phyloP scores from a whole-genome alignment of 2,113 vertebrate genomes.

The human (Homo sapiens) region DNA sequence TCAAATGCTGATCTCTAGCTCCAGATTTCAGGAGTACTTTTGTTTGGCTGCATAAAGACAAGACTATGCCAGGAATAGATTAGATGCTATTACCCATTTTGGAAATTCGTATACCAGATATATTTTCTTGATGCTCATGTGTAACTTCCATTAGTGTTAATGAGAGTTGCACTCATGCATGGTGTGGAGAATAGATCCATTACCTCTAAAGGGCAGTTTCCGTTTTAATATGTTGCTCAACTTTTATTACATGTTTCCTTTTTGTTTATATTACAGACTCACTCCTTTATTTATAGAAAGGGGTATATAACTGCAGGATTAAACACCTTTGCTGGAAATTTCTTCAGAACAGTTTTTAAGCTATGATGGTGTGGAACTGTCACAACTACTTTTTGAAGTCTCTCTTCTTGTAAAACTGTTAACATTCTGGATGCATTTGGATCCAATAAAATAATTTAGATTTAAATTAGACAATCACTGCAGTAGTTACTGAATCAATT shows the following conservation, averaged over 20 bases:
- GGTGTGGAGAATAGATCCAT: conserved; percentile 68
- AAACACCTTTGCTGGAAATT: background rate
- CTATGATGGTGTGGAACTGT: background rate
- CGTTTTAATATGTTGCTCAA: conserved; percentile 66
- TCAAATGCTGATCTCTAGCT: conserved; percentile 43
- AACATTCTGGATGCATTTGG: background rate
- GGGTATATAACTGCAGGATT: background rate
- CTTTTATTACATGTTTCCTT: conserved; percentile 70
- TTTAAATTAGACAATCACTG: conserved; percentile 17
- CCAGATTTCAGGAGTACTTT: conserved; percentile 59
- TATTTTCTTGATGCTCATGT: conserved; percentile 60
- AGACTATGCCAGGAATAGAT: conserved; percentile 59
- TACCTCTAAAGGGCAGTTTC: conserved; percentile 73
- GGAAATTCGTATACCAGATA: conserved; percentile 60
- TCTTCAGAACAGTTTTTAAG: background rate
- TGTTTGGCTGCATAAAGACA: conserved; percentile 62
- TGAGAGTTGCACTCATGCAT: conserved; percentile 69
- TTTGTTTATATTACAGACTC: conserved; percentile 53
- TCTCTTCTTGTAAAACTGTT: background rate
- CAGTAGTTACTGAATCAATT: background rate
- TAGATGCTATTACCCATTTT: conserved; percentile 63
- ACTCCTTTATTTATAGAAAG: conserved; percentile 47
- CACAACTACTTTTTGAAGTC: background rate
- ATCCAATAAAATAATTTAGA: conserved; percentile 15
- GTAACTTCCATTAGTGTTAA: conserved; percentile 74